Percentiles rank a stretch among this genome's conserved stretches.
phyloP scores from a whole-genome alignment of 2,113 vertebrate genomes.

The western clawed frog (Xenopus tropicalis) region UCB_Xtro_10.0 CM004451.2:4291501-4292000 shows the following conservation, averaged over 20 bases:
- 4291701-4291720: too few relatives aligned
- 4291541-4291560: background rate
- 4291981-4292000: constrained; percentile 28
- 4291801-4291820: too few relatives aligned
- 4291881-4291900: constrained; percentile 18
- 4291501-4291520: constrained; percentile 12
- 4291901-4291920: constrained; percentile 41
- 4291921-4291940: constrained; percentile 42
- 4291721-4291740: too few relatives aligned
- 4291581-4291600: background rate
- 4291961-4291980: constrained; percentile 34
- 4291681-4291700: background rate
- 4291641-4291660: background rate
- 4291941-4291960: constrained; percentile 37
- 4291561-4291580: background rate
- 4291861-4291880: background rate
- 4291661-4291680: background rate
- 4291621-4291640: background rate
- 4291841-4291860: too few relatives aligned
- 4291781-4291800: too few relatives aligned
- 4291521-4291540: background rate
- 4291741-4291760: too few relatives aligned
- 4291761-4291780: too few relatives aligned
- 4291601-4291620: background rate
- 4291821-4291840: too few relatives aligned